These are phyloP conservation scores for Oryzias melastigma DNA, from an alignment of 2,113 vertebrate species.

Conservation along the genomic window DNA sequence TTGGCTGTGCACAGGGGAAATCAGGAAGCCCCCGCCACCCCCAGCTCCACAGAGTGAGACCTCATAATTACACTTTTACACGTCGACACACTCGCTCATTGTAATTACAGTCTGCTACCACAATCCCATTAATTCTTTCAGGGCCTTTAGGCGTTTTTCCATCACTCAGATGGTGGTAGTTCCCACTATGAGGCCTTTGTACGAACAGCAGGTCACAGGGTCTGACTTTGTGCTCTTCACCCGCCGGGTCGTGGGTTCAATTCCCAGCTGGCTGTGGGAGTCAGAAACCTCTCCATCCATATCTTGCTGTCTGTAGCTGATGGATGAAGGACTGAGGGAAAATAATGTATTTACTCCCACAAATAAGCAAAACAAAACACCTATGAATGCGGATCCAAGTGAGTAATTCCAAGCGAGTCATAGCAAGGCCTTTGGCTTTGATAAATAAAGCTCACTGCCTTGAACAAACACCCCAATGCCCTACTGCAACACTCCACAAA, in stretches of 20 bases:
- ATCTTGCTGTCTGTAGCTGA: slow-evolving; percentile 51
- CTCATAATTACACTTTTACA: slow-evolving; percentile 72
- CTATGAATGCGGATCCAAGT: slow-evolving; percentile 66
- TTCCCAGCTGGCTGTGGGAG: slow-evolving; percentile 44
- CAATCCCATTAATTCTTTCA: slow-evolving; percentile 66
- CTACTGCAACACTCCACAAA: slow-evolving; percentile 48
- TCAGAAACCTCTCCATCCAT: slow-evolving; percentile 50
- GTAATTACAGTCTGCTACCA: slow-evolving; percentile 66
- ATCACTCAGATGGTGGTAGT: slow-evolving; percentile 66
- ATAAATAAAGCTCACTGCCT: slow-evolving; percentile 34
- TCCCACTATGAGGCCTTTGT: slow-evolving; percentile 48
- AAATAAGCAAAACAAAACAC: slow-evolving; percentile 30
- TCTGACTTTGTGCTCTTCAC: slow-evolving; percentile 32
- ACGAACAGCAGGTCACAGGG: slow-evolving; percentile 46
- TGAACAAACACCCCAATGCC: slow-evolving; percentile 37
- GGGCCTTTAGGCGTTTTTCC: slow-evolving; percentile 68
- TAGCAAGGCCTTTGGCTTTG: slow-evolving; percentile 54
- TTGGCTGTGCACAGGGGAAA: slow-evolving; percentile 63
- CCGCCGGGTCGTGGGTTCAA: slow-evolving; percentile 51
- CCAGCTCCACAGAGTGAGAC: slow-evolving; percentile 53
- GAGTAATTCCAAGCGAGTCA: slow-evolving; percentile 69
- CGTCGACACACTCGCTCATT: slow-evolving; percentile 36
- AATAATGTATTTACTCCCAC: slow-evolving; percentile 28
- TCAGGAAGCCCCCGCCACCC: slow-evolving; percentile 61
- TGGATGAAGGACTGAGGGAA: slow-evolving; percentile 35